These are phyloP conservation scores for Microplitis demolitor DNA, from an alignment of 1,140 invertebrate genomes.

Conservation along the genomic window DNA sequence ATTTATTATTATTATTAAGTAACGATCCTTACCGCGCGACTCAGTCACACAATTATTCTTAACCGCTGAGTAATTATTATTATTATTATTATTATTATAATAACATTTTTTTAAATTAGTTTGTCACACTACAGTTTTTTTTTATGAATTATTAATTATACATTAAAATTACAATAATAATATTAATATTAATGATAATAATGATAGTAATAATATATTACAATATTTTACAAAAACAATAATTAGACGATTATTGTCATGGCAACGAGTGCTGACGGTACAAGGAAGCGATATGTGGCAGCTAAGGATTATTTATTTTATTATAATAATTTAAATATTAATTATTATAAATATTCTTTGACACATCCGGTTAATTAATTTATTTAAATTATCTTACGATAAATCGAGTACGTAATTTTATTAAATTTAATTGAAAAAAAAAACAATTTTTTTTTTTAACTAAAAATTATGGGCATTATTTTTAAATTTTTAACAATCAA, in stretches of 20 bases:
- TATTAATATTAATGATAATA: neutral
- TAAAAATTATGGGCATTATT: neutral
- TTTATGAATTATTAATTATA: neutral
- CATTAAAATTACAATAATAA: neutral
- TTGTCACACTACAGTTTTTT: neutral
- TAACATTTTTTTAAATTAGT: constrained; percentile 9
- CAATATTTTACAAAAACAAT: constrained; percentile 56
- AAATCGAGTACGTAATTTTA: neutral
- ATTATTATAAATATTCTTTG: neutral
- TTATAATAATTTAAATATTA: constrained; percentile 27
- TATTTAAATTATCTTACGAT: neutral
- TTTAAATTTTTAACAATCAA: no score
- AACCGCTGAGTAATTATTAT: constrained; percentile 16
- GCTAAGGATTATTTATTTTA: constrained; percentile 35
- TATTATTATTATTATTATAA: constrained; percentile 6
- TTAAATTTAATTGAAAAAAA: neutral
- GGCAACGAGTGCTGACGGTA: constrained; percentile 50
- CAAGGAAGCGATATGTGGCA: constrained; percentile 34
- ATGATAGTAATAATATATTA: constrained; percentile 41
- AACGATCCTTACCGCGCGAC: constrained; percentile 35
- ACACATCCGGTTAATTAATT: neutral
- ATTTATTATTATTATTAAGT: constrained; percentile 35
- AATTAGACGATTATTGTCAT: constrained; percentile 58
- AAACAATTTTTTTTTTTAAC: neutral
- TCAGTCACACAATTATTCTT: neutral